Conservation (phyloP, 1,140 invertebrate genomes). For the Akabosia matsudoensis region DNA sequence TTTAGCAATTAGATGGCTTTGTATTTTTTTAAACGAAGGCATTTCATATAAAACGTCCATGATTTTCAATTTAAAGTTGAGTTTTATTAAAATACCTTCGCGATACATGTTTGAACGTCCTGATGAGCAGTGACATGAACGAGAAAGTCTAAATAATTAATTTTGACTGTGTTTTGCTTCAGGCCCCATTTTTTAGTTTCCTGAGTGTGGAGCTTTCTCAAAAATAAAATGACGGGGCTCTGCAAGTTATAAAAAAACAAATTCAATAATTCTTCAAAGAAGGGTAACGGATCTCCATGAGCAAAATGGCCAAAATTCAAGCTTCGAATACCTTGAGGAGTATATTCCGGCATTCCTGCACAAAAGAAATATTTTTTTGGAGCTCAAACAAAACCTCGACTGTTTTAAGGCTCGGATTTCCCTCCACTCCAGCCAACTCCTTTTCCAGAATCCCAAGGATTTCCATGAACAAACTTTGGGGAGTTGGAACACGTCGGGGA, state of each 20-base stretch:
- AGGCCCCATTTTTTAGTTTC: slow-evolving; percentile 42
- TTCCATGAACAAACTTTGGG: slow-evolving; percentile 36
- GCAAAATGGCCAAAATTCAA: not conserved
- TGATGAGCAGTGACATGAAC: slow-evolving; percentile 31
- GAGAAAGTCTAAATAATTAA: slow-evolving; percentile 33
- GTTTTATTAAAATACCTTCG: slow-evolving; percentile 41
- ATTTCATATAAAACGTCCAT: no score
- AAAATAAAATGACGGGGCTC: slow-evolving; percentile 28
- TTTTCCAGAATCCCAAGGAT: slow-evolving; percentile 31
- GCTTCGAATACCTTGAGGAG: slow-evolving; percentile 35
- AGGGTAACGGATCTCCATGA: not conserved
- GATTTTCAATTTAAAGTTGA: no score
- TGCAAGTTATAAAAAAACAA: not conserved
- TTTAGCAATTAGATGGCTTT: not conserved
- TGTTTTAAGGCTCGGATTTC: slow-evolving; percentile 37
- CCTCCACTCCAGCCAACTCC: slow-evolving; percentile 32
- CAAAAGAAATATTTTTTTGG: slow-evolving; percentile 34
- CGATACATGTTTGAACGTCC: slow-evolving; percentile 37
- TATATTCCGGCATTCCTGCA: slow-evolving; percentile 35
- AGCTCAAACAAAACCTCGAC: slow-evolving; percentile 35
- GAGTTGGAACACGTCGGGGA: slow-evolving; percentile 35
- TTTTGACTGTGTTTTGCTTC: slow-evolving; percentile 39
- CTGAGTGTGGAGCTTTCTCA: slow-evolving; percentile 34
- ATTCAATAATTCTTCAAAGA: not conserved
- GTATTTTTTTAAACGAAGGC: no score